Conservation (phyloP, 2,888 invertebrate genomes). For the Trissolcus brochymenae region DNA sequence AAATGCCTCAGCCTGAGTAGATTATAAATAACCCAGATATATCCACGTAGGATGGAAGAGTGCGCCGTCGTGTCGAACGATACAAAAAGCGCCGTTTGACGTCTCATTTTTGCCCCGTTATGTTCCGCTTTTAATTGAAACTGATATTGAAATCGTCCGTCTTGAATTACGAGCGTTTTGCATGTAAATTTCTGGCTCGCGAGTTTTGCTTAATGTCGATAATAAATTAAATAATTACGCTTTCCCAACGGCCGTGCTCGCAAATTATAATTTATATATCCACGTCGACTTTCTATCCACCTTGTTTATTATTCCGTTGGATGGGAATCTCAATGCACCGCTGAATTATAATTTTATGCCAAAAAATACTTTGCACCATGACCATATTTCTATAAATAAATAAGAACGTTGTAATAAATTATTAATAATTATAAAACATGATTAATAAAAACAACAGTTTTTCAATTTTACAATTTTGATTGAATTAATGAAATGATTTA, state of each 20-base stretch:
- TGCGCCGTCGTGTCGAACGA: constrained; percentile 5
- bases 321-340: background rate
- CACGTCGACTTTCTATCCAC: constrained; percentile 1
- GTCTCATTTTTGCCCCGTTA: constrained; percentile 13
- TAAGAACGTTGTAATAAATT: no score
- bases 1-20: background rate
- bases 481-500: no score
- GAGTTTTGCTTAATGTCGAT: constrained; percentile 13
- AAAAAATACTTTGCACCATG: no score
- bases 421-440: no score
- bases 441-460: no score
- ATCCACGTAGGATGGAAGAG: background rate
- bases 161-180: constrained; percentile 13
- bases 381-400: no score
- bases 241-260: no score
- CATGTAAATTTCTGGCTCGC: constrained; percentile 10
- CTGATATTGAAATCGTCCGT: constrained; percentile 16
- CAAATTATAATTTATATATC: background rate
- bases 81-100: constrained; percentile 16
- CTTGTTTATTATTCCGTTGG: constrained; percentile 21
- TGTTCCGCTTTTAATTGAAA: constrained; percentile 22
- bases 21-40: background rate
- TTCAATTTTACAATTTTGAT: no score
- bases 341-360: no score
- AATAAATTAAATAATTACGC: constrained; percentile 15